These are phyloP conservation scores for Epizoanthus scotinus DNA, from an alignment of 92 coral and sea anemone genomes.

Conservation along the genomic window DNA sequence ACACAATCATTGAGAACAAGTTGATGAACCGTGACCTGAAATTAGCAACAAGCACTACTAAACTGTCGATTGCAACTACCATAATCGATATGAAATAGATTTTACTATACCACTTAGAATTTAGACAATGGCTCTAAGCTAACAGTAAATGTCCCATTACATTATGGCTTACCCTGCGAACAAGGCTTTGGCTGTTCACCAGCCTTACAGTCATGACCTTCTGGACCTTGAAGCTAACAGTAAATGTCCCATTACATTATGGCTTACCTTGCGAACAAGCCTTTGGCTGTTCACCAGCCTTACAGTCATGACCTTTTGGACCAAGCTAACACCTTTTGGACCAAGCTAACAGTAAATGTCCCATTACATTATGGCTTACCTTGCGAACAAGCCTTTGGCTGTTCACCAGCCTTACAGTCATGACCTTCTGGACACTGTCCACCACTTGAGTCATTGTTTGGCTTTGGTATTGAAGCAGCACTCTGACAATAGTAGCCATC, in stretches of 20 bases:
- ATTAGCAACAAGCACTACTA: no score
- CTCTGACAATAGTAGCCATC: conserved; percentile 82
- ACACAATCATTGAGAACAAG: no score
- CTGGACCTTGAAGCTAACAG: conserved; percentile 49
- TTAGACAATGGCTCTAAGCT: neutral
- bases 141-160: neutral
- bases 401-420: conserved; percentile 73
- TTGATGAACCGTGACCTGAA: no score
- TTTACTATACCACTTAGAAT: neutral
- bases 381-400: conserved; percentile 68
- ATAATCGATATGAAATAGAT: no score
- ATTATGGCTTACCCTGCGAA: conserved; percentile 68
- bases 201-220: conserved; percentile 73
- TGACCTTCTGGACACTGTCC: conserved; percentile 88
- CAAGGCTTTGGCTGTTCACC: conserved; percentile 81
- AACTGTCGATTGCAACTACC: no score
- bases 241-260: neutral
- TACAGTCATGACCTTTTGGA: conserved; percentile 77
- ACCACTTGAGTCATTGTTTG: conserved; percentile 91
- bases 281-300: conserved; percentile 73
- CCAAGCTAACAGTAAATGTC: neutral
- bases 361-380: conserved; percentile 60
- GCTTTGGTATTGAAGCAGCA: conserved; percentile 77
- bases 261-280: conserved; percentile 76
- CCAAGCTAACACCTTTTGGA: no score